Evolutionary conservation across 2,888 invertebrate species (phyloP).

Genomic region (Meganola albula): DNA sequence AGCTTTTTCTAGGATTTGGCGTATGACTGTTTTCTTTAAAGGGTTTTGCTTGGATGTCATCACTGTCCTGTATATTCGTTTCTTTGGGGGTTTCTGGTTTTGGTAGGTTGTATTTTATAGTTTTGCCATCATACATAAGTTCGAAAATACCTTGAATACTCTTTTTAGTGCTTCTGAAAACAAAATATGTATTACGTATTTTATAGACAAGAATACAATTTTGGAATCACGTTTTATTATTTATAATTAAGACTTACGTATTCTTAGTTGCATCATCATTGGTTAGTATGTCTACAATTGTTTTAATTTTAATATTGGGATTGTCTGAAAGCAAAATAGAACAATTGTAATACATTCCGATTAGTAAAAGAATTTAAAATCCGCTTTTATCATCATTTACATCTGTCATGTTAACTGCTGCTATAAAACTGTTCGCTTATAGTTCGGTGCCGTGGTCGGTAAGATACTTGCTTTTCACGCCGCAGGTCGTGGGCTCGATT

Average conservation of each 20-base stretch:
- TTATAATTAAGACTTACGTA: constrained; percentile 35
- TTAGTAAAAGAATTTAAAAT: too few relatives aligned
- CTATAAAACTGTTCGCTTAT: too few relatives aligned
- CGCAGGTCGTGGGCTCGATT: too few relatives aligned
- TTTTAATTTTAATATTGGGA: constrained; percentile 47
- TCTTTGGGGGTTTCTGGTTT: constrained; percentile 6
- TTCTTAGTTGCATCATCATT: constrained; percentile 20
- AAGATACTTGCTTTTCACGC: too few relatives aligned
- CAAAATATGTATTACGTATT: constrained; percentile 3
- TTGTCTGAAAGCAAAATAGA: constrained; percentile 33
- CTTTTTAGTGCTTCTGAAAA: constrained; percentile 40
- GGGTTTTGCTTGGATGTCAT: constrained; percentile 6
- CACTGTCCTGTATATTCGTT: not conserved
- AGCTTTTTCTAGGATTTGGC: too few relatives aligned
- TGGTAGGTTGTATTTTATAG: constrained; percentile 33
- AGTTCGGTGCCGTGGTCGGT: too few relatives aligned
- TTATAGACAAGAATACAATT: not conserved
- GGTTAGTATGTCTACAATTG: constrained; percentile 49
- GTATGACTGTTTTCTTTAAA: not conserved
- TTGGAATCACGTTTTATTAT: not conserved
- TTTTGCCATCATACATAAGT: constrained; percentile 53
- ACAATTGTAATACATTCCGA: too few relatives aligned
- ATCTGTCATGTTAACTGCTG: too few relatives aligned
- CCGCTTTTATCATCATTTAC: too few relatives aligned
- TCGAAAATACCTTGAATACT: constrained; percentile 47